Base-by-base conservation (phyloP, 2,888 invertebrate species). In the Chymomyza fuscimana region DNA sequence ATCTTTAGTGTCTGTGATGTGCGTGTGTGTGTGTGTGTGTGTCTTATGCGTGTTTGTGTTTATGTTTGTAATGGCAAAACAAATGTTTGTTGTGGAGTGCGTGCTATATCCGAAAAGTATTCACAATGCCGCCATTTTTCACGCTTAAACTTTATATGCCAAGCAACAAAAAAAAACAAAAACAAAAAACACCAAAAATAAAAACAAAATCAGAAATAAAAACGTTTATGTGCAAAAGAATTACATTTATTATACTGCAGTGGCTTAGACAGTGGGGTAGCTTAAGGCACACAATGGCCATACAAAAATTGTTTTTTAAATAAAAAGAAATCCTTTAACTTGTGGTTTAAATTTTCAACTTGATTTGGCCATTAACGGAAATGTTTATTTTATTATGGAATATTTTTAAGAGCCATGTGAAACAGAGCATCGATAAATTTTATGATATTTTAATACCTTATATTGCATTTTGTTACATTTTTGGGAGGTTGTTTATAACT, bases 11-110 rank as follows among this genome's bases (percentile, higher is more conserved):
- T 69, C 54, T 68, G 70, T 61, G 19, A 60, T 56, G 64, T 74
- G 72, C 69, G 54, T 69, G 70, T 62, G 67, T 74, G 72, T 70
- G 54, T 69, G 70, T 62, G 67, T 62, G 52, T 58, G 58, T 10
- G 54, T 63, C 68, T 68, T 65, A 25, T 22, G n/a, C 7, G 22
- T 59, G 29, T 60, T 10, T 60, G 4, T 60, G 29, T 46, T 46
- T 46, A 25, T 60, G 16, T 60, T 69, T n/a, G 50, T 63, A 46
- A 36, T 19, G 19, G 40, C 16, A n/a, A 52, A 54, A 54, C 54
- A 54, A 54, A 54, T 62, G 36, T 62, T 36, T 62, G n/a, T 46
- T 40, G 32, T 40, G n/a, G 56, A 40, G 19, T 51, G 52, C 16
- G 52, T 65, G 40, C 15, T 56, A 60, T 46, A 46, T 46, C 40